These are phyloP conservation scores for Paracanthobrama guichenoti DNA, from an alignment of 2,113 vertebrate species.

Conservation along the genomic window DNA sequence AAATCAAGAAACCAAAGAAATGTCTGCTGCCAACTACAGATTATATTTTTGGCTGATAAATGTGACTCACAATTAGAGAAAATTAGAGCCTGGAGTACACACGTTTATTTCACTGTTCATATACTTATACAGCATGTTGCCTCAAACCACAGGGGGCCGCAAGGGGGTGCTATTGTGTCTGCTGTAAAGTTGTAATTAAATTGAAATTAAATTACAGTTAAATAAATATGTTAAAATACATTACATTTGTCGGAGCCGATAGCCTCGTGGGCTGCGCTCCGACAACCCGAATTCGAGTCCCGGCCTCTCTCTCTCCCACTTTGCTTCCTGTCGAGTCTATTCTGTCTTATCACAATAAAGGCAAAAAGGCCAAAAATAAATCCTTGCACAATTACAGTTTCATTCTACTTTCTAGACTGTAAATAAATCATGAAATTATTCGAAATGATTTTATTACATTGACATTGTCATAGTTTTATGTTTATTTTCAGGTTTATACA, in stretches of 20 bases:
- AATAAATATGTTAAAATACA: too few relatives aligned
- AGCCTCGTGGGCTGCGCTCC: too few relatives aligned
- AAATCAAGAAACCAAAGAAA: constrained; percentile 25
- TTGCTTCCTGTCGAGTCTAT: too few relatives aligned
- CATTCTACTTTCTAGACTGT: neutral
- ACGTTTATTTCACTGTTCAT: neutral
- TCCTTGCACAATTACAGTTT: neutral
- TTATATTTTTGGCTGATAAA: constrained; percentile 47
- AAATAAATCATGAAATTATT: neutral
- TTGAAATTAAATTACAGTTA: too few relatives aligned
- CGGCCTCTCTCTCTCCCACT: too few relatives aligned
- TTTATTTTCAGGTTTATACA: neutral
- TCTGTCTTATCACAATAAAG: too few relatives aligned
- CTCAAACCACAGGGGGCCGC: neutral
- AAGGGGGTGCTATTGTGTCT: neutral
- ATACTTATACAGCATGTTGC: neutral
- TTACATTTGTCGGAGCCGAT: too few relatives aligned
- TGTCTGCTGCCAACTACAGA: constrained; percentile 26
- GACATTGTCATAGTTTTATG: neutral
- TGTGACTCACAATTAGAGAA: constrained; percentile 27
- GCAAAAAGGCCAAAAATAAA: too few relatives aligned
- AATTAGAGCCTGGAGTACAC: neutral
- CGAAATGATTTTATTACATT: neutral
- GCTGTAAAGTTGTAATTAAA: neutral
- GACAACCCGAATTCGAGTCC: too few relatives aligned